phyloP scores from a whole-genome alignment of 1,140 invertebrate genomes.

The Colletes gigas region DNA sequence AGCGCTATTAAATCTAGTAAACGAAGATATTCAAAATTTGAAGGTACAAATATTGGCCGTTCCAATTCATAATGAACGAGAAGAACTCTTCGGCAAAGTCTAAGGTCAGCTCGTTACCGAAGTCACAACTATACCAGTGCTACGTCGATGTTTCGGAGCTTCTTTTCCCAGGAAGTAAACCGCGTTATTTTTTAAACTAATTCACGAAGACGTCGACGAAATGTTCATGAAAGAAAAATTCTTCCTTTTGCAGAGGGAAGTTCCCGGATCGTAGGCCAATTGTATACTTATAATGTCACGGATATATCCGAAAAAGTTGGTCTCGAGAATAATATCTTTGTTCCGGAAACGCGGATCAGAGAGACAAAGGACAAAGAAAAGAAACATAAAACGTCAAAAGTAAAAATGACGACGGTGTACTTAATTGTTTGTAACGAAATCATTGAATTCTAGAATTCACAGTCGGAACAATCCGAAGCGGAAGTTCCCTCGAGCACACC shows the following conservation, averaged over 20 bases:
- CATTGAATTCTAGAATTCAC: not conserved
- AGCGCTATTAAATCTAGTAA: too few relatives aligned
- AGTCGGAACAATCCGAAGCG: not conserved
- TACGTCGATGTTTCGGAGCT: slow-evolving; percentile 67
- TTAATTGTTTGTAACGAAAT: not conserved
- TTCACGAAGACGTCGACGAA: not conserved
- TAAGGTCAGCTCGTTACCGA: not conserved
- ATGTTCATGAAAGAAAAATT: not conserved
- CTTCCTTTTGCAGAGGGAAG: slow-evolving; percentile 47
- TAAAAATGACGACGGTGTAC: not conserved
- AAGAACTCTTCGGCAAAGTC: not conserved
- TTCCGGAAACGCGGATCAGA: not conserved
- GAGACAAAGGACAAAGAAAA: slow-evolving; percentile 42
- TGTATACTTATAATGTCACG: slow-evolving; percentile 34
- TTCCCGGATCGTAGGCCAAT: slow-evolving; percentile 57
- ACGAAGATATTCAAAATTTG: not conserved
- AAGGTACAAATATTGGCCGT: slow-evolving; percentile 70
- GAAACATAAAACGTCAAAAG: slow-evolving; percentile 25
- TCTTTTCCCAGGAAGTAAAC: slow-evolving; percentile 70
- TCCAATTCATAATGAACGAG: slow-evolving; percentile 55
- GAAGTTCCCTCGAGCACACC: slow-evolving; percentile 23
- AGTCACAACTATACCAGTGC: slow-evolving; percentile 66
- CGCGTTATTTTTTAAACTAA: not conserved
- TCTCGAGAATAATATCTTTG: slow-evolving; percentile 52
- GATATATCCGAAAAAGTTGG: slow-evolving; percentile 61